Conservation (phyloP, 2,113 vertebrate genomes). For the Neolamprologus longior region DNA sequence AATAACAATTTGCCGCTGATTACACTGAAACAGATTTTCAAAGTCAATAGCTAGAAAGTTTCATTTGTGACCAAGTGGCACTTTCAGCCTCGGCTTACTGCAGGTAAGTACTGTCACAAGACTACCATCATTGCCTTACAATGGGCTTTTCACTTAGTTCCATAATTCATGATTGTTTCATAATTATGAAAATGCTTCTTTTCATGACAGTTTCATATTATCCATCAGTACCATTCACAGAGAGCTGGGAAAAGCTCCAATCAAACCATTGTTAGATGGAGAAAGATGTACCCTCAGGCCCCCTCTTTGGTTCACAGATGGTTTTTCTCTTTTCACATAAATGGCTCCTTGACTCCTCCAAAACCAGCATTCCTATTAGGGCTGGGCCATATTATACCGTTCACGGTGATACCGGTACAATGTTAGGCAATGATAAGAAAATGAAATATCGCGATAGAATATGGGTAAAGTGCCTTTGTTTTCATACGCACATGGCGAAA, state of each 20-base stretch:
- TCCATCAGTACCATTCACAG: not conserved
- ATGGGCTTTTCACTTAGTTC: not conserved
- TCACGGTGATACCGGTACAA: fast-evolving
- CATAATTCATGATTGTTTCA: not conserved
- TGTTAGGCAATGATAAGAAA: not conserved
- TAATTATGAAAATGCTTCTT: not conserved
- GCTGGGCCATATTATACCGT: not conserved
- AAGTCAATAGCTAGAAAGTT: not conserved
- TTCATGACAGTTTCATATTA: not conserved
- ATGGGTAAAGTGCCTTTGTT: not conserved
- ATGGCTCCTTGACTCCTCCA: not conserved
- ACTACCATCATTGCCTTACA: not conserved
- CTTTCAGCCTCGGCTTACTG: not conserved
- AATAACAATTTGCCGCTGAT: not conserved
- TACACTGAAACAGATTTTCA: not conserved
- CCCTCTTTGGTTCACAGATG: not conserved
- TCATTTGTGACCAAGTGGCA: not conserved
- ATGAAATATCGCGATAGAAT: fast-evolving
- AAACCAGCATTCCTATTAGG: not conserved
- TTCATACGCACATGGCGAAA: not conserved
- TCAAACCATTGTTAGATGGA: not conserved
- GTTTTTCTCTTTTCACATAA: not conserved
- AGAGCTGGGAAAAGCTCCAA: not conserved
- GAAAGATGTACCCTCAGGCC: not conserved
- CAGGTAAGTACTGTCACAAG: not conserved